A percentile compares a stretch with the other conserved stretches of the same genome.
Conservation (phyloP, 1,140 invertebrate species). For the Phthorimaea operculella region DNA sequence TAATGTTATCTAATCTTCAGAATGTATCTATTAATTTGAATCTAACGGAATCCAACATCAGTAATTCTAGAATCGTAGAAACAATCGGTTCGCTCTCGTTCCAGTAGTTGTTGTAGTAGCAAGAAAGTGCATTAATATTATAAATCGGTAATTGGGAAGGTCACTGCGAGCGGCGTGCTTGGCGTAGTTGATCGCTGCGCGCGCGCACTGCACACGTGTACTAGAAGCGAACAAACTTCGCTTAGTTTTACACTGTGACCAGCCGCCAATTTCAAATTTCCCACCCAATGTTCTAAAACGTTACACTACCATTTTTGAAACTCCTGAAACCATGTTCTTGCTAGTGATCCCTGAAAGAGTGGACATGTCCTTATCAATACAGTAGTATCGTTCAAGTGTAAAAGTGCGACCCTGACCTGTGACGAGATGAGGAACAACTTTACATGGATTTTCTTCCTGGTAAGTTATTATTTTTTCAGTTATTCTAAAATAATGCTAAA, state of each 20-base stretch:
- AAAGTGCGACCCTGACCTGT: slow-evolving; percentile 26
- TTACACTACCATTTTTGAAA: not conserved
- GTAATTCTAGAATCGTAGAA: too few relatives aligned
- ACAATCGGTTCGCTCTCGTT: too few relatives aligned
- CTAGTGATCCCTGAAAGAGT: slow-evolving; percentile 47
- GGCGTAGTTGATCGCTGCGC: slow-evolving; percentile 51
- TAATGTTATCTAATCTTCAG: not conserved
- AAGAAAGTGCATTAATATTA: slow-evolving; percentile 66
- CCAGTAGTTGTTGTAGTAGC: slow-evolving; percentile 37
- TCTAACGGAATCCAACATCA: too few relatives aligned
- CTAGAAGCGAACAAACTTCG: slow-evolving; percentile 56
- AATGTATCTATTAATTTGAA: too few relatives aligned
- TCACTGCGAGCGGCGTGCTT: slow-evolving; percentile 38
- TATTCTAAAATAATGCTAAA: too few relatives aligned
- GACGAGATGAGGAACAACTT: slow-evolving; percentile 55
- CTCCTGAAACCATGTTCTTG: slow-evolving; percentile 43
- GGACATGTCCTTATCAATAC: slow-evolving; percentile 64
- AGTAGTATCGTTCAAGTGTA: slow-evolving; percentile 41
- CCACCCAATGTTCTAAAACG: not conserved
- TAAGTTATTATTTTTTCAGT: slow-evolving; percentile 20
- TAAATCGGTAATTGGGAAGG: slow-evolving; percentile 64
- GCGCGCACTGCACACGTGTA: slow-evolving; percentile 58
- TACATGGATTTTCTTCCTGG: slow-evolving; percentile 53
- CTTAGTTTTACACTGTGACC: slow-evolving; percentile 54
- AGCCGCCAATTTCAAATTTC: not conserved